These are phyloP conservation scores for Solenopsis fugax DNA, from an alignment of 1,140 invertebrate species.

Conservation along the genomic window DNA sequence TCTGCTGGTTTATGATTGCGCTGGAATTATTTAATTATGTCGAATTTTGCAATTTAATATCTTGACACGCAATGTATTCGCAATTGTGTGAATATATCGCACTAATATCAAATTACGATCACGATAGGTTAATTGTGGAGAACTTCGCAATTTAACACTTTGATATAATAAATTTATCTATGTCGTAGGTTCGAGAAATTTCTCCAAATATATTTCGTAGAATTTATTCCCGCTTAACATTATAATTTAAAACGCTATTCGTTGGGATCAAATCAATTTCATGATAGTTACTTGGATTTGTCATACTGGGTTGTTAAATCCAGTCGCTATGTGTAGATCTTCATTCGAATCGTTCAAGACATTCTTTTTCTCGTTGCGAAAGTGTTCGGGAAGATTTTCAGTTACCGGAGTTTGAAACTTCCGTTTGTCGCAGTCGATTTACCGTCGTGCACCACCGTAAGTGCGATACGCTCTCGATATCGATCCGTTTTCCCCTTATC, in stretches of 20 bases:
- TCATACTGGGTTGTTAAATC: neutral
- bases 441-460: neutral
- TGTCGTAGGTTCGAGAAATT: neutral
- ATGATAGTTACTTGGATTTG: neutral
- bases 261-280: neutral
- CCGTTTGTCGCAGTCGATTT: constrained; percentile 36
- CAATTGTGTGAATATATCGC: constrained; percentile 27
- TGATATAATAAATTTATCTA: neutral
- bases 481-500: constrained; percentile 43
- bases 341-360: neutral
- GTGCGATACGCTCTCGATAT: constrained; percentile 35
- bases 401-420: constrained; percentile 29
- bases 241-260: neutral
- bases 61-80: constrained; percentile 37
- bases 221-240: neutral
- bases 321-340: neutral
- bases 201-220: neutral
- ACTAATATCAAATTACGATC: constrained; percentile 31
- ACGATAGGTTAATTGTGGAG: constrained; percentile 25
- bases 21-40: constrained; percentile 54
- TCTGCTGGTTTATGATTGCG: constrained; percentile 38
- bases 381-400: constrained; percentile 31
- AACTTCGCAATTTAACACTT: constrained; percentile 4
- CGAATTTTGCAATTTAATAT: constrained; percentile 54
- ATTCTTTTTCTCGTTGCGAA: neutral